These are phyloP conservation scores for Schizopygopsis pylzovi DNA, from an alignment of 2,797 vertebrate genomes.

Conservation along the genomic window DNA sequence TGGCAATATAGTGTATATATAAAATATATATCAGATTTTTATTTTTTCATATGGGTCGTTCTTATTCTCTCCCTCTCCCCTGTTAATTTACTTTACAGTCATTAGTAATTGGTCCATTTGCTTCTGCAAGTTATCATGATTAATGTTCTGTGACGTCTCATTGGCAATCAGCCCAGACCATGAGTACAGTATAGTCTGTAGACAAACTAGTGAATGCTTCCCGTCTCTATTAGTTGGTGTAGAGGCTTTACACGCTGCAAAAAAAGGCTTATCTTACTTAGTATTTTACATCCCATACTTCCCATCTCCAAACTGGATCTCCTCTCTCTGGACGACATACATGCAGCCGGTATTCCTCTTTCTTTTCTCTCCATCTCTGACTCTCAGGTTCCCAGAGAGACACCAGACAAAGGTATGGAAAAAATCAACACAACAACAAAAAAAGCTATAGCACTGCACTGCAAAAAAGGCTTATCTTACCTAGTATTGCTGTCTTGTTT, in stretches of 20 bases:
- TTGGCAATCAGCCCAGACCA: background rate
- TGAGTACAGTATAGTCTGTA: background rate
- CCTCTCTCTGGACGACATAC: conserved; percentile 68
- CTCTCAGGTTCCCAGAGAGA: background rate
- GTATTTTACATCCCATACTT: conserved; percentile 41
- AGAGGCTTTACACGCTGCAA: too few species aligned
- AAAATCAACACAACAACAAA: too few species aligned
- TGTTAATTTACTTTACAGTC: background rate
- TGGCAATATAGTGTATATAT: background rate
- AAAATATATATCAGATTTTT: background rate
- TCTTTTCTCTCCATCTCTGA: conserved; percentile 20
- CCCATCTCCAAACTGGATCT: conserved; percentile 49
- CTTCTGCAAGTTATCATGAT: background rate
- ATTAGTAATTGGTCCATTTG: background rate
- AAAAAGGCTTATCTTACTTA: too few species aligned
- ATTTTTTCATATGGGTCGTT: background rate
- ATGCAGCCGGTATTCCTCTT: conserved; percentile 48
- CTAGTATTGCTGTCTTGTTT: too few species aligned
- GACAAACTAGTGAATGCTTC: background rate
- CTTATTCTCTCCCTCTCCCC: background rate
- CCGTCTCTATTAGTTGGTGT: background rate
- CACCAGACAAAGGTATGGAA: too few species aligned
- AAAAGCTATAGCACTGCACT: too few species aligned
- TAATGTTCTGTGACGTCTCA: background rate
- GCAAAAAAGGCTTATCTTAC: too few species aligned